Conservation (phyloP, 1,140 invertebrate genomes). For the Drosophila pallidifrons region DNA sequence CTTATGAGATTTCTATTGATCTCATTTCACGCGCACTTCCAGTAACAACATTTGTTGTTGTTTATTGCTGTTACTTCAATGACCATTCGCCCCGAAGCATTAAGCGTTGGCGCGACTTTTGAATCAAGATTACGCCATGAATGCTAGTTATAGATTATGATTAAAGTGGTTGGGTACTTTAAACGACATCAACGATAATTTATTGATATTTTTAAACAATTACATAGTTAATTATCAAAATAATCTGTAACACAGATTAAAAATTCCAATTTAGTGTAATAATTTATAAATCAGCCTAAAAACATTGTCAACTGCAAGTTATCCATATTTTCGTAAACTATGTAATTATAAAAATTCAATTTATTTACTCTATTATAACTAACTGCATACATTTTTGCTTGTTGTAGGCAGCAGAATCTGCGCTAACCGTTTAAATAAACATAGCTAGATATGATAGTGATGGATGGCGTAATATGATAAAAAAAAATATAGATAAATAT, state of each 20-base stretch:
- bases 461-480: slow-evolving; percentile 66
- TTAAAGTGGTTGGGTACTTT: too few species aligned
- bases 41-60: background rate
- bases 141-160: too few species aligned
- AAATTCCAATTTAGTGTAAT: too few species aligned
- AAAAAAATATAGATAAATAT: slow-evolving; percentile 65
- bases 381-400: background rate
- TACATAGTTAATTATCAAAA: too few species aligned
- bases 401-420: too few species aligned
- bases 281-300: too few species aligned
- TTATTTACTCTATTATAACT: background rate
- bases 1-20: background rate
- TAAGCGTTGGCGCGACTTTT: background rate
- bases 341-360: too few species aligned
- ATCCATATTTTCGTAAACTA: too few species aligned
- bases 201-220: too few species aligned
- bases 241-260: too few species aligned
- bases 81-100: background rate
- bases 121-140: background rate
- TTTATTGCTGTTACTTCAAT: background rate
- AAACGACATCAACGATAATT: too few species aligned
- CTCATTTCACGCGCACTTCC: background rate
- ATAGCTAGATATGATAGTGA: background rate
- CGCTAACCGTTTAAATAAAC: background rate
- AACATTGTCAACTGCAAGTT: too few species aligned